Evolutionary conservation across 2,888 invertebrate genomes (phyloP), one percentile per base, ranked within the genome.

Genomic region (Ennomos erosarius): DNA sequence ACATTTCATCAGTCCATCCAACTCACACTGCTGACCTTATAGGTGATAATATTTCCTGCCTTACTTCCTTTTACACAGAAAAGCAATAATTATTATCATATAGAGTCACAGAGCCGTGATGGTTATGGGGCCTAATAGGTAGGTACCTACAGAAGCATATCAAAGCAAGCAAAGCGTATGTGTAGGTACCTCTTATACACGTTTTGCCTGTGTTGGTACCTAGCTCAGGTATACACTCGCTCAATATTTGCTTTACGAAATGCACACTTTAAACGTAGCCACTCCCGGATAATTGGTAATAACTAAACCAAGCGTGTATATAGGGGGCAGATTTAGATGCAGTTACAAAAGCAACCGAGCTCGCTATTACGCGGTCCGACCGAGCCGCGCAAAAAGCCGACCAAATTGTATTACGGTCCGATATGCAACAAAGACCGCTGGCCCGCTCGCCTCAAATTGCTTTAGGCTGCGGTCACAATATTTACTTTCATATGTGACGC

Each of bases 391-490:
- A 92, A 92, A 92, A 92, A 92, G 88, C 90, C 86, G 75, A 84
- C 90, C 88, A 88, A 92, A 92, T 92, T 92, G 92, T 90, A 91
- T 92, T 92, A 91, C 90, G 80, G 81, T 76, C 82, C 86, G 87
- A 91, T 91, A 91, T 90, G 87, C 90, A 91, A 91, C 92, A 90
- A 90, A 92, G 92, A 90, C 89, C 91, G 81, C 88, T 81, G 81
- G 77, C 75, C 81, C 77, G 79, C 82, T 82, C 85, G 87, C 82
- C 83, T 81, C 85, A 90, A 91, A 92, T 92, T 92, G 92, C 90
- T 92, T 90, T 91, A 90, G 84, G 87, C 84, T 85, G 82, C 81
- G 86, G 81, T 85, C 88, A 83, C 88, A 85, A 84, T 88, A 88
- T 89, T 88, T 90, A 87, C 83, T 82, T 78, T 76, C 76, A 75